phyloP scores from a whole-genome alignment of 64 coral and sea anemone species.

The Dendrophyllia cribrosa region DNA sequence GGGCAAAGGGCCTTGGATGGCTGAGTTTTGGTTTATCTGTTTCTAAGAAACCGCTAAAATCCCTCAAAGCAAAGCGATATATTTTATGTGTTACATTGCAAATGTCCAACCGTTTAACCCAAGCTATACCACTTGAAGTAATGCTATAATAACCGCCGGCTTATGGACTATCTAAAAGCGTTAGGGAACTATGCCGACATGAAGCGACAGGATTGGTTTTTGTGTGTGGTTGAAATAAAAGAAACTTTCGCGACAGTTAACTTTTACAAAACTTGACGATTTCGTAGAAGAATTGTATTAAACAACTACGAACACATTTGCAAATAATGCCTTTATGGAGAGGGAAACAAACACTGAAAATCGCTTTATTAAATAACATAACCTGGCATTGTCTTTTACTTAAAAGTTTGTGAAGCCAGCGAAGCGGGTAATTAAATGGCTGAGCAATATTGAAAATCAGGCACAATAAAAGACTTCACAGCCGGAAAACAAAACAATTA shows the following conservation, averaged over 20 bases:
- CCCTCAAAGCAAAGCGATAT: background rate
- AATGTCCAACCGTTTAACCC: background rate
- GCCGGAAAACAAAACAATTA: background rate
- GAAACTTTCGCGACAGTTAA: too few relatives aligned
- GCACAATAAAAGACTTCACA: conserved; percentile 1
- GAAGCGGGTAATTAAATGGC: conserved; percentile 2
- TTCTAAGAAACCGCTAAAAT: background rate
- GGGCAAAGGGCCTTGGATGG: background rate
- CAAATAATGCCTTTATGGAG: background rate
- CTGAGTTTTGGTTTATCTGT: conserved; percentile 18
- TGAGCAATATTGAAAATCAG: background rate
- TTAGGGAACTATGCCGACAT: background rate
- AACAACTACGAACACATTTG: background rate
- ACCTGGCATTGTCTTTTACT: background rate
- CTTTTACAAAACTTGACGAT: too few relatives aligned
- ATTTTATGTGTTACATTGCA: background rate
- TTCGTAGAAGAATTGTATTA: background rate
- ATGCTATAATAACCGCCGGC: background rate
- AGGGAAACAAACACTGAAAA: background rate
- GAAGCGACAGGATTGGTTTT: background rate
- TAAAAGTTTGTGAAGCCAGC: background rate
- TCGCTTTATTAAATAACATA: background rate
- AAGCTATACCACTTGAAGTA: background rate
- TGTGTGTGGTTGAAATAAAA: too few relatives aligned
- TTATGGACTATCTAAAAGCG: background rate